Evolutionary conservation across 2,113 vertebrate species (phyloP), one percentile per base, ranked within the genome.

Genomic region (Datnioides undecimradiatus): DNA sequence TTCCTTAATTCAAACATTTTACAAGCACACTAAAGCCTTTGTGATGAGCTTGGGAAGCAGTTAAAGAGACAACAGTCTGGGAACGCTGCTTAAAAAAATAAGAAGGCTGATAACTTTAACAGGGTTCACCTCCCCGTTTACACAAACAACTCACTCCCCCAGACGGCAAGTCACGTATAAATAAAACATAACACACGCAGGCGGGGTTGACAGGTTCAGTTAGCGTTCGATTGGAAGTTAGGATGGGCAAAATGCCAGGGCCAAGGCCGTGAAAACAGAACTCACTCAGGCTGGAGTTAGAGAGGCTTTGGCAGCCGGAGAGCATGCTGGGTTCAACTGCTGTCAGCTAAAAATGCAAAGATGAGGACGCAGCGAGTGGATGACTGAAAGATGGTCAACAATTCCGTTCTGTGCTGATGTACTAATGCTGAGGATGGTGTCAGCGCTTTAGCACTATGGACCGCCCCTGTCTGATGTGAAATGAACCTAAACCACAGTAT

Each of bases 141-240:
- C 6, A 11, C 68, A 73, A 80, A 69, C 33, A n/a, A 33, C 46
- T 73, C 63, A 0, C 69, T 58, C 33, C 68, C 70, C 16, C 49
- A 80, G 77, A 71, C 62, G 46, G 63, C 1, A 9, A 74, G 19
- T 45, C 38, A 49, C 0, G 21, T 49, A 76, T 85, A 38, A 83
- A 85, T 85, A 59, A 82, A 82, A 74, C 59, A 84, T 73, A 33
- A 33, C 49, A 46, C 54, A 52, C 10, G 54, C 41, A 31, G 41
- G 58, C 33, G 4, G 54, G n/a, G 51, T 65, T 58, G 65, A 57
- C 43, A 64, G 70, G 52, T 45, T 65, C 67, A 38, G 8, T 43
- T 38, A 2, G 38, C 9, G 34, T 64, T 51, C 10, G 16, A 57
- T 46, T 43, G 54, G 79, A 59, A 13, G 54, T 52, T 33, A 52